Evolutionary conservation across 2,113 vertebrate species (phyloP).

Genomic region (Aspidoscelis tigris): DNA sequence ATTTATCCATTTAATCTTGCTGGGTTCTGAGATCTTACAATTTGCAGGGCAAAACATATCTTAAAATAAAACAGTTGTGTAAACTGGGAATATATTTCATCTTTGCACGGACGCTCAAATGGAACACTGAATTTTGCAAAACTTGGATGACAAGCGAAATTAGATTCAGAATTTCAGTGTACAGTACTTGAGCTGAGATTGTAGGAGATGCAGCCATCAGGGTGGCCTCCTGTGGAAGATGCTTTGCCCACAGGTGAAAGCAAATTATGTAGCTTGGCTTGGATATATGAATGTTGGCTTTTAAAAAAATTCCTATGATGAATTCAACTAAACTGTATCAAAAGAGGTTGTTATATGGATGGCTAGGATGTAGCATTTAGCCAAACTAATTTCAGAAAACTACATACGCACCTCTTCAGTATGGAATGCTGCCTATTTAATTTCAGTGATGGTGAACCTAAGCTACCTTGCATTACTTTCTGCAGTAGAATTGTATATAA

Average conservation of each 20-base stretch:
- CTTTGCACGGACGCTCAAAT: no score
- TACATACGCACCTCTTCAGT: background rate
- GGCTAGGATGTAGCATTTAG: background rate
- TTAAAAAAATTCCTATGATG: background rate
- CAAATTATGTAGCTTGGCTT: no score
- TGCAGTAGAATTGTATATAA: background rate
- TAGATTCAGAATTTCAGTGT: background rate
- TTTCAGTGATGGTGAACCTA: background rate
- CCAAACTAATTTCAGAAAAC: background rate
- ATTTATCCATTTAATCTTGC: no score
- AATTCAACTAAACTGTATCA: background rate
- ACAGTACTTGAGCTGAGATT: background rate
- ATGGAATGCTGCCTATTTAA: background rate
- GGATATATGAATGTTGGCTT: no score
- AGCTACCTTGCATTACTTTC: background rate
- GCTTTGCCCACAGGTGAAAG: background rate
- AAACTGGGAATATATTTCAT: no score
- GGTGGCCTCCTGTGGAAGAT: background rate
- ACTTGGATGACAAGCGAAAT: background rate
- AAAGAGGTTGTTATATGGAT: background rate
- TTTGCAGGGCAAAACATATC: no score
- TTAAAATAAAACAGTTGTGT: no score
- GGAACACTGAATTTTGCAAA: background rate
- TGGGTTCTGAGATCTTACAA: no score
- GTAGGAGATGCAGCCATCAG: background rate